A percentile compares a stretch with the other conserved stretches of the same genome.
Evolutionary conservation across 2,888 invertebrate species (phyloP).

Genomic region (Dermolepida albohirtum): DNA sequence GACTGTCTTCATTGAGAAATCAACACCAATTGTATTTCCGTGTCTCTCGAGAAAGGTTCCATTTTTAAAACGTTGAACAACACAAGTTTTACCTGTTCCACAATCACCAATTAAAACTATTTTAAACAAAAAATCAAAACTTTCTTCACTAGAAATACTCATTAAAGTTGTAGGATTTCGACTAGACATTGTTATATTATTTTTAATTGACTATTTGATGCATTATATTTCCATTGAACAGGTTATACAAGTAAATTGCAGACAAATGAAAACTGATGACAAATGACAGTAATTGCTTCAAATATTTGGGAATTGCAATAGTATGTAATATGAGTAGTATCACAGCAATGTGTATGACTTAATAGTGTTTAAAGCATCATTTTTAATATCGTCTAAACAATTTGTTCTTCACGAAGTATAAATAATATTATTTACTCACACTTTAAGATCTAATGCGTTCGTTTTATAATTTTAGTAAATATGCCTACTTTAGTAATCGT

Average conservation of each 20-base stretch:
- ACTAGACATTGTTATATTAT: conserved; percentile 70
- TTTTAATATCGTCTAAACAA: too few relatives aligned
- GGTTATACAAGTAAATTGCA: conserved; percentile 18
- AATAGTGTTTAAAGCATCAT: too few relatives aligned
- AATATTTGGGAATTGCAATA: too few relatives aligned
- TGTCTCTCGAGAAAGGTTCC: conserved; percentile 96
- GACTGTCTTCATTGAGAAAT: conserved; percentile 98
- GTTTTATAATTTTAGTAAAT: too few relatives aligned
- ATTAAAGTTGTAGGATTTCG: conserved; percentile 82
- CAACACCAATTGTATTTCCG: conserved; percentile 97
- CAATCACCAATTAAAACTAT: conserved; percentile 94
- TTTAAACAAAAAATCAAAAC: conserved; percentile 95
- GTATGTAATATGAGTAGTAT: too few relatives aligned
- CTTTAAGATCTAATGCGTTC: too few relatives aligned
- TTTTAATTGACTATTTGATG: not conserved
- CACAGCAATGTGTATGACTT: too few relatives aligned
- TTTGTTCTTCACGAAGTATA: too few relatives aligned
- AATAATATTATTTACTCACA: too few relatives aligned
- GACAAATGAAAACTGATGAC: too few relatives aligned
- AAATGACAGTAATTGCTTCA: too few relatives aligned
- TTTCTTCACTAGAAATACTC: conserved; percentile 79
- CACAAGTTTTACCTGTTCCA: conserved; percentile 93
- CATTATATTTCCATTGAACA: conserved; percentile 28
- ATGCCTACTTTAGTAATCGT: too few relatives aligned
- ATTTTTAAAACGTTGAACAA: conserved; percentile 95